phyloP scores from a whole-genome alignment of 2,888 invertebrate genomes.

The Ypsolopha sequella region DNA sequence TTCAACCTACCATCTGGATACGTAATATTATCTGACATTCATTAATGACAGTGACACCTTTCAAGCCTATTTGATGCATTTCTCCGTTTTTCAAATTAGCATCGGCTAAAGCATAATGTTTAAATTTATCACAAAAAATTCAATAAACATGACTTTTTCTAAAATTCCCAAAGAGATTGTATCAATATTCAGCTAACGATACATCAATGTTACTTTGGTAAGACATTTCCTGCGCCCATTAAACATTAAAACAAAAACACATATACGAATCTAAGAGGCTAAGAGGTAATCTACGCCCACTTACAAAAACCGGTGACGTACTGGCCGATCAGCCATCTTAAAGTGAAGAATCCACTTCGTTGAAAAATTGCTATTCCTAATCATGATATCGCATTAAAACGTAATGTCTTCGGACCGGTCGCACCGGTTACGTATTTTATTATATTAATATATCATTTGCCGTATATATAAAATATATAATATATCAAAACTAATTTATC shows the following conservation, averaged over 20 bases:
- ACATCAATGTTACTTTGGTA: too few species aligned
- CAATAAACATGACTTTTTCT: constrained; percentile 14
- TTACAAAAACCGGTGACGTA: constrained; percentile 32
- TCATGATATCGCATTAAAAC: constrained; percentile 47
- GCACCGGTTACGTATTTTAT: constrained; percentile 27
- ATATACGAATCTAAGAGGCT: constrained; percentile 24
- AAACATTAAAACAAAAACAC: constrained; percentile 21
- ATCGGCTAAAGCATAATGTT: too few species aligned
- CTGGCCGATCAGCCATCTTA: constrained; percentile 25
- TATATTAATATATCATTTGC: constrained; percentile 54
- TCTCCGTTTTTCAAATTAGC: too few species aligned
- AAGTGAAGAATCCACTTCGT: constrained; percentile 23
- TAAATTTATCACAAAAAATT: background rate
- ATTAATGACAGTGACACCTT: too few species aligned
- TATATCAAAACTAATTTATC: constrained; percentile 57
- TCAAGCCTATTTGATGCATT: too few species aligned
- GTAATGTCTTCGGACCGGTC: constrained; percentile 41
- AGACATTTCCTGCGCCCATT: constrained; percentile 35
- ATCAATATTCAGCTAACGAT: too few species aligned
- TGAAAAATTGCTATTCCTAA: constrained; percentile 52
- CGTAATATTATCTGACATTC: too few species aligned
- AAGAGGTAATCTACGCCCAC: constrained; percentile 47
- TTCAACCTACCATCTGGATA: too few species aligned
- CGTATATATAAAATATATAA: constrained; percentile 45
- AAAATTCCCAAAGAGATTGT: too few species aligned